Evolutionary conservation across 2,888 invertebrate genomes (phyloP), one percentile per base, ranked within the genome.

Genomic region (Geophilus truncorum): DNA sequence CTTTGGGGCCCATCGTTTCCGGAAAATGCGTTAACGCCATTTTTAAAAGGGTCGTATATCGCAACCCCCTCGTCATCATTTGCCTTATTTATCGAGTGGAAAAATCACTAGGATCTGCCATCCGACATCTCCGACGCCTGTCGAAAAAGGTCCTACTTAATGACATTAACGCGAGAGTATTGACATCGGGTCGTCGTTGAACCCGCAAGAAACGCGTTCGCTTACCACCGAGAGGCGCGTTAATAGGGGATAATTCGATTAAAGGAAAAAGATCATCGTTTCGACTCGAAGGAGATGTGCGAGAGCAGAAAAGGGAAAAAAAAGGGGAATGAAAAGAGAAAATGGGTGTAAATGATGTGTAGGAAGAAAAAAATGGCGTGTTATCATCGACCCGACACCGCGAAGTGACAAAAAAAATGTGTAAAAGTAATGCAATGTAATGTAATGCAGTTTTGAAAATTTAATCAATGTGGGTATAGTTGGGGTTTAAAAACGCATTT

Each of bases 1-100:
- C 57, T 62, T 34, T 62, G 57, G 23, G 21, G n/a, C n/a, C 57
- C 57, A 62, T 62, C 57, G 23, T 21, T 62, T 62, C 57, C 57
- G 23, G 21, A 62, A 23, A 18, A 18, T 62, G 57, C 57, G 57
- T 23, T 40, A 62, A 18, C 57, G 57, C 57, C 21, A 62, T 62
- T 21, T 62, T 62, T 62, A 62, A 62, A 62, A 62, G 57, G 57
- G 57, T 62, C 57, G 57, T 62, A 62, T 21, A 10, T 62, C 57
- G 57, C 57, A 62, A 62, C 57, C 57, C 23, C 18, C 57, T 62
- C 23, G 21, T 23, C 57, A 62, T 23, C 57, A 62, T 62, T 62
- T 62, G 57, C 57, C 57, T 62, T 62, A 62, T 62, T 62, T 62
- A 62, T 62, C 57, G 23, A 62, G 18, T 62, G 57, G 57, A 62